A percentile compares a stretch with the other conserved stretches of the same genome.
Conservation (phyloP, 2,113 vertebrate genomes). For the Casuarius casuarius region DNA sequence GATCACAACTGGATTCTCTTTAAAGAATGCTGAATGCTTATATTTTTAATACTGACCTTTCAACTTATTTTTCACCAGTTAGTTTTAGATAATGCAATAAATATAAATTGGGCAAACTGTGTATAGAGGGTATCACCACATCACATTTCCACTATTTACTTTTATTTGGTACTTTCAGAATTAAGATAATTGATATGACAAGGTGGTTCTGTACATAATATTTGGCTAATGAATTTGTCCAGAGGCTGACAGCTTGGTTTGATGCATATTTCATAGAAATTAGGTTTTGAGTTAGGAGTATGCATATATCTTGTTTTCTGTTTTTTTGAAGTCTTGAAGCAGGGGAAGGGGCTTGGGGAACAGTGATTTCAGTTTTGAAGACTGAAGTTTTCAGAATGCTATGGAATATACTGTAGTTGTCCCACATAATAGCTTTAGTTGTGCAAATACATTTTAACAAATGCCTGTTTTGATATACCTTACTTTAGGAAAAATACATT, state of each 20-base stretch:
- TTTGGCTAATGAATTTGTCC: not conserved
- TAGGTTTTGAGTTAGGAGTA: not conserved
- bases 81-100: not conserved
- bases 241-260: not conserved
- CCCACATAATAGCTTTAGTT: not conserved
- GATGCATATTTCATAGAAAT: not conserved
- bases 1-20: not conserved
- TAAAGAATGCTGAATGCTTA: not conserved
- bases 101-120: not conserved
- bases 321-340: not conserved
- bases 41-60: not conserved
- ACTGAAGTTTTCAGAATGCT: not conserved
- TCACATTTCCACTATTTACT: not conserved
- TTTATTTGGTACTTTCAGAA: not conserved
- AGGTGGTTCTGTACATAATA: fast-evolving
- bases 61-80: not conserved
- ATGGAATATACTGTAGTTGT: not conserved
- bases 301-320: not conserved
- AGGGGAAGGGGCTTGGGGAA: not conserved
- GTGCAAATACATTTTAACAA: not conserved
- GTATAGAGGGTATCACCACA: not conserved
- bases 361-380: not conserved
- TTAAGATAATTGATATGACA: not conserved
- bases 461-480: not conserved
- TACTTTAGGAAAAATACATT: not conserved